Conservation (phyloP, 2,113 vertebrate species). For the Bungarus multicinctus region DNA sequence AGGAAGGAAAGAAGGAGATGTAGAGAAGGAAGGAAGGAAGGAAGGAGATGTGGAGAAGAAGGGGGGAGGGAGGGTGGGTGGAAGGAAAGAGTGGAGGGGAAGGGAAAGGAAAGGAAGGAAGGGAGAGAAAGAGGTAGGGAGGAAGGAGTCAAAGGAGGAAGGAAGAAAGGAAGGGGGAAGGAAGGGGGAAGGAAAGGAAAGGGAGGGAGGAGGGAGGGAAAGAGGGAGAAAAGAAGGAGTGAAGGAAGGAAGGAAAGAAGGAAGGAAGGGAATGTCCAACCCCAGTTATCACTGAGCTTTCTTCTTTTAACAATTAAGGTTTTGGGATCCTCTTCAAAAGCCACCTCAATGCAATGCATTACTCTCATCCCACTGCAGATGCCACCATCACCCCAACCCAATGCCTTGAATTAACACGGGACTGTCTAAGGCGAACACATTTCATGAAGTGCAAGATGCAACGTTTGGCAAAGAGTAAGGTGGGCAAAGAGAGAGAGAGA, state of each 20-base stretch:
- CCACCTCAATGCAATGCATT: neutral
- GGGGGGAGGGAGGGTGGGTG: no score
- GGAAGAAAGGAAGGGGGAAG: neutral
- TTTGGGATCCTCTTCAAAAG: neutral
- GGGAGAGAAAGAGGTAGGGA: no score
- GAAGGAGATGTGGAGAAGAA: no score
- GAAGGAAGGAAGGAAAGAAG: neutral
- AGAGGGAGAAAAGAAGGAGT: no score
- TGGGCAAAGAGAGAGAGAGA: neutral
- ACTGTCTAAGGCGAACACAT: neutral
- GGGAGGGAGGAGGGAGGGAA: neutral
- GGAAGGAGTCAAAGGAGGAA: no score
- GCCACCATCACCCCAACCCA: neutral
- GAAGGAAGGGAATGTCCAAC: neutral
- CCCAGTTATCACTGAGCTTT: neutral
- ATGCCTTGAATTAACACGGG: neutral
- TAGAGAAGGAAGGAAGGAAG: no score
- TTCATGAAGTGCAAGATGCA: neutral
- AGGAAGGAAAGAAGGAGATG: no score
- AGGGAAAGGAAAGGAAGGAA: no score
- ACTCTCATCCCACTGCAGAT: neutral
- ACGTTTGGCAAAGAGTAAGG: neutral
- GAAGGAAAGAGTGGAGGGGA: no score
- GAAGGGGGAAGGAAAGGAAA: neutral
- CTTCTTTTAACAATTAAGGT: neutral